Evolutionary conservation across 1,140 invertebrate genomes (phyloP), one percentile per base, ranked within the genome.

Genomic region (Trichoplusia ni): DNA sequence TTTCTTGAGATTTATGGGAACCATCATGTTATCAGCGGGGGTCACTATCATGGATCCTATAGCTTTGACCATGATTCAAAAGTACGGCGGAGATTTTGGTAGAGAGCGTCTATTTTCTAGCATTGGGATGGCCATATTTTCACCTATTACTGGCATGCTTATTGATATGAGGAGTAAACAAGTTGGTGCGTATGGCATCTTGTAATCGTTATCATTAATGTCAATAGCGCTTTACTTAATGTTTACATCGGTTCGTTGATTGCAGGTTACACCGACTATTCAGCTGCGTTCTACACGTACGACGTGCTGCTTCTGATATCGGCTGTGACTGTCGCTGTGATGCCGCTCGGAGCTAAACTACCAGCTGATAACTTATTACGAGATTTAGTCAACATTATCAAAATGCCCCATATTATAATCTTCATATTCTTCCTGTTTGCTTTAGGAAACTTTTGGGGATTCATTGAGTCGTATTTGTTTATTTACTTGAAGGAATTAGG

Each of bases 41-140:
- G 94, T 96, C 0, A 95, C 95, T 6, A 94, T 97, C 53, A 94
- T 96, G 92, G 95, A 97, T 86, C 95, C 96, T 0, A 96, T 96
- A 42, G 94, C 95, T 1, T 79, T 97, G 7, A 95, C 94, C 0
- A 94, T 96, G 92, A 95, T 96, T 67, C 94, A 95, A 80, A 94
- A 95, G 76, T 94, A 95, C 79, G 94, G 95, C 0, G 95, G 95
- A 0, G 94, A 96, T 79, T 96, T 96, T 82, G 96, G 96, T 6
- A 92, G 95, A 73, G 95, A 97, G 75, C 91, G 95, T 61, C 84
- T 96, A 49, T 96, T 95, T 86, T 95, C 94, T 2, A 96, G 94
- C 71, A 91, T 96, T 27, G 95, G 95, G 37, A 95, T 95, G 92
- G 95, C 95, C 16, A 93, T 96, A 71, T 95, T 96, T 82, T 95